Percentiles rank a stretch among this genome's conserved stretches.
Evolutionary conservation across 2,888 invertebrate species (phyloP).

Genomic region (Tenthredo mesomela): DNA sequence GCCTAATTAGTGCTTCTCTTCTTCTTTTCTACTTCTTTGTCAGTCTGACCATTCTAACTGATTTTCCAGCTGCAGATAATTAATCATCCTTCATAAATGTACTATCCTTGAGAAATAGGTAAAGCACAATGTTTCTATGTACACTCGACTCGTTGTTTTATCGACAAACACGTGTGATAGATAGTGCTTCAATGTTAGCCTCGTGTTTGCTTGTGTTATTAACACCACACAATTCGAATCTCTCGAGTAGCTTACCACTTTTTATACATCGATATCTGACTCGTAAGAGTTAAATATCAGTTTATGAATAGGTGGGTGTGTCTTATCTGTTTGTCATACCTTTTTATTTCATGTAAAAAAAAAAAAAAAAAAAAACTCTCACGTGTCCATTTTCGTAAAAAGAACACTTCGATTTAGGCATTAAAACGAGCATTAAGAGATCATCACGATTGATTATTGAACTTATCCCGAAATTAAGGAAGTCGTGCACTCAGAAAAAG

Average conservation of each 20-base stretch:
- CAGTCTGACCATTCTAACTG: too few relatives aligned
- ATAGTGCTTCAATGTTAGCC: not conserved
- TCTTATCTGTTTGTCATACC: not conserved
- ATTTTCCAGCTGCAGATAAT: not conserved
- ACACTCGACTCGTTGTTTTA: slow-evolving; percentile 17
- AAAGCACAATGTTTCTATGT: not conserved
- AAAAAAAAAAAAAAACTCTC: not conserved
- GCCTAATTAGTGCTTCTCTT: too few relatives aligned
- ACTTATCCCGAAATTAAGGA: not conserved
- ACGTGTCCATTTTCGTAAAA: not conserved
- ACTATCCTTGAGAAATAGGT: not conserved
- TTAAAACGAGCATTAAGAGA: not conserved
- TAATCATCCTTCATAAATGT: not conserved
- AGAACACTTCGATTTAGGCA: not conserved
- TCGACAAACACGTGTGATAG: slow-evolving; percentile 14
- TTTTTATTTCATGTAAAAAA: not conserved
- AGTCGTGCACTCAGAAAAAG: too few relatives aligned
- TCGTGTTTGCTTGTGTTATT: not conserved
- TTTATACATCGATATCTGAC: not conserved
- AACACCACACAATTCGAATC: not conserved
- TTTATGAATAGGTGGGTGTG: not conserved
- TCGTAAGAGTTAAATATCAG: not conserved
- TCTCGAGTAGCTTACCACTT: not conserved
- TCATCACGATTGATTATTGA: not conserved
- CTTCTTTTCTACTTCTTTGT: too few relatives aligned